phyloP scores from a whole-genome alignment of 2,888 invertebrate species.

The Sericinus montela region DNA sequence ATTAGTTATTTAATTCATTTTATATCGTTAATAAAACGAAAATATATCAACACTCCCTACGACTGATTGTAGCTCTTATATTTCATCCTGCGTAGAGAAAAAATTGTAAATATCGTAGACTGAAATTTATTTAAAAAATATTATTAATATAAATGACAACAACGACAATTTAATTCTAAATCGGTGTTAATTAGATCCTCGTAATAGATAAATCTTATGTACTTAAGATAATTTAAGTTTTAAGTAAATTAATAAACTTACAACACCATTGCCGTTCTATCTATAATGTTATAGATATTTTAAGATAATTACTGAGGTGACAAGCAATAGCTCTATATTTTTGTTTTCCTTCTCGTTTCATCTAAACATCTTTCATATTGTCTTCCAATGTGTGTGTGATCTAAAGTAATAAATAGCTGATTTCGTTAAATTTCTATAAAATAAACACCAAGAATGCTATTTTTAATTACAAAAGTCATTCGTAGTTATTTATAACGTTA shows the following conservation, averaged over 20 bases:
- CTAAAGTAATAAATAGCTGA: slow-evolving; percentile 34
- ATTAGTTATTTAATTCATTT: slow-evolving; percentile 31
- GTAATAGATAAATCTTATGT: slow-evolving; percentile 22
- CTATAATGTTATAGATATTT: slow-evolving; percentile 16
- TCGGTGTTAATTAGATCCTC: slow-evolving; percentile 58
- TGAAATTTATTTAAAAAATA: slow-evolving; percentile 28
- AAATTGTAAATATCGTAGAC: slow-evolving; percentile 30
- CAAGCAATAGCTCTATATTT: slow-evolving; percentile 53
- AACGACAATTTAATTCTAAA: slow-evolving; percentile 78
- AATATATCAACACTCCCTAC: slow-evolving; percentile 47
- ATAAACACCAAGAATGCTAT: slow-evolving; percentile 23
- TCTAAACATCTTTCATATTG: slow-evolving; percentile 54
- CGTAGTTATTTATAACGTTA: slow-evolving; percentile 4
- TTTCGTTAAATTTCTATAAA: slow-evolving; percentile 20
- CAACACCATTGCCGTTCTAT: slow-evolving; percentile 61
- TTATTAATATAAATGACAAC: slow-evolving; percentile 51
- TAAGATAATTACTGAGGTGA: slow-evolving; percentile 42
- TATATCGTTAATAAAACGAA: slow-evolving; percentile 19
- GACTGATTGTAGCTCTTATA: slow-evolving; percentile 66
- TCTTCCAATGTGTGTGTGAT: slow-evolving; percentile 73
- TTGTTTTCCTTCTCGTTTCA: slow-evolving; percentile 28
- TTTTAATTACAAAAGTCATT: slow-evolving; percentile 20
- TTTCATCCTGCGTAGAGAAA: slow-evolving; percentile 41
- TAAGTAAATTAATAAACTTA: slow-evolving; percentile 42
- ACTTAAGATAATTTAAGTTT: slow-evolving; percentile 28